Evolutionary conservation across 2,797 vertebrate species (phyloP), one percentile per base, ranked within the genome.

Genomic region (Acanthopagrus latus): DNA sequence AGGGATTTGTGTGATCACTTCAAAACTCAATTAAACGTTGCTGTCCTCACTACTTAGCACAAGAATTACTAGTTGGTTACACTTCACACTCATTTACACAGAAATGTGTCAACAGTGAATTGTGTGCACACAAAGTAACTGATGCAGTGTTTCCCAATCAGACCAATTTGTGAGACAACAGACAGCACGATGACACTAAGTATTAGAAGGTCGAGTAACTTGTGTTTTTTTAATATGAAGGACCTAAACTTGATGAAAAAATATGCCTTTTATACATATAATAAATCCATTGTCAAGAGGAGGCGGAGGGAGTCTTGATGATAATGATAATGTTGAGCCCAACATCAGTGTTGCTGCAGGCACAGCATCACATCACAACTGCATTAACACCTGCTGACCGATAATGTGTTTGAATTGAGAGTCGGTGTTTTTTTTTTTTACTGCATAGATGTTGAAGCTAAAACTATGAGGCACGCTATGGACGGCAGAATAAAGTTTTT

Each of bases 251-350:
- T 46, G 0, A 41, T 29, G 20, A 54, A 4, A 7, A 57, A 9
- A 18, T 51, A 5, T 23, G 7, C 16, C 33, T 65, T 66, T 52
- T 52, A 18, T 16, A 68, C 29, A 58, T 29, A 71, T 29, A 71
- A 74, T 56, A 62, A 70, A 76, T 68, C 48, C 50, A 59, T 55
- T 73, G 43, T 66, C 17, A 8, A 56, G 29, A 50, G 13, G 43
- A 72, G 18, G 13, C 41, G 27, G 43, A 46, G n/a, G 25, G 74
- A 54, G 56, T 67, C 4, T 65, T 70, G 18, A 65, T 56, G 21
- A 58, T 68, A 29, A 78, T 56, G 66, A 67, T 64, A 18, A 71
- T 66, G 44, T 64, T 63, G 72, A 59, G 50, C 60, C 59, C 64
- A 72, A 56, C 38, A 62, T 65, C 9, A 51, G 50, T 43, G 79